These are phyloP conservation scores for Naja naja DNA, from an alignment of 2,113 vertebrate genomes.

Conservation along the genomic window DNA sequence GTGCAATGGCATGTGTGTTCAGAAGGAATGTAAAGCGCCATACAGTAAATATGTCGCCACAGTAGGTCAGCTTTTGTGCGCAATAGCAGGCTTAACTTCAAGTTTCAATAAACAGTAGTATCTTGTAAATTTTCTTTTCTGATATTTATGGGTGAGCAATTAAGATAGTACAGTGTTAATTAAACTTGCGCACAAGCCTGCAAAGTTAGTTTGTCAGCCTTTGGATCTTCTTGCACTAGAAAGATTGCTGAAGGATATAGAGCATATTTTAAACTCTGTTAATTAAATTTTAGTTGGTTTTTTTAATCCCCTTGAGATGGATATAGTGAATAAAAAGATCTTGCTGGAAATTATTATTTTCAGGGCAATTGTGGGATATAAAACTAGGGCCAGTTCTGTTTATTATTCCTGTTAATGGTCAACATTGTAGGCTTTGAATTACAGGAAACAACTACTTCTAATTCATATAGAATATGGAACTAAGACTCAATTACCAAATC, in stretches of 20 bases:
- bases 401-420: not conserved
- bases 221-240: slow-evolving; percentile 60
- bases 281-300: slow-evolving; percentile 51
- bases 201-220: slow-evolving; percentile 63
- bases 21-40: slow-evolving; percentile 50
- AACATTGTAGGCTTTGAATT: not conserved
- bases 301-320: slow-evolving; percentile 40
- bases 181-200: slow-evolving; percentile 65
- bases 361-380: slow-evolving; percentile 48
- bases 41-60: slow-evolving; percentile 54
- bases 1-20: slow-evolving; percentile 47
- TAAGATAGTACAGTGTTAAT: slow-evolving; percentile 60
- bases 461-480: not conserved
- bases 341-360: slow-evolving; percentile 52
- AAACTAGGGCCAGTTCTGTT: slow-evolving; percentile 40
- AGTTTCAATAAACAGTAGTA: slow-evolving; percentile 46
- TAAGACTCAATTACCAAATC: not conserved
- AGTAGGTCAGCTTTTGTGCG: slow-evolving; percentile 44
- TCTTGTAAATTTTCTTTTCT: slow-evolving; percentile 50
- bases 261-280: slow-evolving; percentile 61
- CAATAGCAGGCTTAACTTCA: slow-evolving; percentile 63
- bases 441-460: not conserved
- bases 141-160: slow-evolving; percentile 67
- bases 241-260: slow-evolving; percentile 62
- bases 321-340: slow-evolving; percentile 44